These are phyloP conservation scores for Saccopteryx leptura DNA, from an alignment of 2,113 vertebrate genomes.

Conservation along the genomic window DNA sequence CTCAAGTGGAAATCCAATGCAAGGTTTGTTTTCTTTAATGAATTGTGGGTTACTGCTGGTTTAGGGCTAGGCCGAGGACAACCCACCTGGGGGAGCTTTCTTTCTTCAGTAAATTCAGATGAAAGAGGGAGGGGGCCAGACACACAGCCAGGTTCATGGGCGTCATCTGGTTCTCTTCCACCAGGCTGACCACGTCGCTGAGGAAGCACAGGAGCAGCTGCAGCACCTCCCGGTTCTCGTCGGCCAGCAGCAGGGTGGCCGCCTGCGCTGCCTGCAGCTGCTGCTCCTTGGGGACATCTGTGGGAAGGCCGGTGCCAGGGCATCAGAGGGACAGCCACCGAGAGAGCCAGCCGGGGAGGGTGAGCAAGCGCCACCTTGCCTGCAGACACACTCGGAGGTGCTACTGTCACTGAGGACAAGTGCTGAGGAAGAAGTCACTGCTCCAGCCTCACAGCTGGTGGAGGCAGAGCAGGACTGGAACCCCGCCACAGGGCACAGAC, in stretches of 20 bases:
- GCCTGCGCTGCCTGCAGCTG: slow-evolving; percentile 96
- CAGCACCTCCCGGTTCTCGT: slow-evolving; percentile 97
- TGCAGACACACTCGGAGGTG: too few species aligned
- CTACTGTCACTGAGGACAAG: accelerated
- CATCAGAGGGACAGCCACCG: neutral
- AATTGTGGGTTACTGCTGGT: too few species aligned
- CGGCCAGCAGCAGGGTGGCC: slow-evolving; percentile 97
- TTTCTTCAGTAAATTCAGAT: slow-evolving; percentile 97
- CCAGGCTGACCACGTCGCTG: slow-evolving; percentile 95
- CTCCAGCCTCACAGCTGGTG: neutral
- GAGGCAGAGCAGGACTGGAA: neutral
- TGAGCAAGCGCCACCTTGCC: accelerated
- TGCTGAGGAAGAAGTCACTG: neutral
- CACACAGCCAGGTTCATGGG: slow-evolving; percentile 99
- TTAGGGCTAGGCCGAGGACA: neutral
- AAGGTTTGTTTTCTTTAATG: neutral
- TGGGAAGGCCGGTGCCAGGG: accelerated
- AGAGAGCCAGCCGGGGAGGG: accelerated
- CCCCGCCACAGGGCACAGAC: neutral
- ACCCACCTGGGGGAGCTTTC: slow-evolving; percentile 95
- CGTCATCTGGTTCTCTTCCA: slow-evolving; percentile 99
- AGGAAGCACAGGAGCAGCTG: slow-evolving; percentile 98
- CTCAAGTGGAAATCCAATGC: neutral
- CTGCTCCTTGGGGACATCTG: slow-evolving; percentile 98
- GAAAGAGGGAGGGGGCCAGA: slow-evolving; percentile 98